Conservation (phyloP, 2,888 invertebrate genomes). For the Melanargia galathea region DNA sequence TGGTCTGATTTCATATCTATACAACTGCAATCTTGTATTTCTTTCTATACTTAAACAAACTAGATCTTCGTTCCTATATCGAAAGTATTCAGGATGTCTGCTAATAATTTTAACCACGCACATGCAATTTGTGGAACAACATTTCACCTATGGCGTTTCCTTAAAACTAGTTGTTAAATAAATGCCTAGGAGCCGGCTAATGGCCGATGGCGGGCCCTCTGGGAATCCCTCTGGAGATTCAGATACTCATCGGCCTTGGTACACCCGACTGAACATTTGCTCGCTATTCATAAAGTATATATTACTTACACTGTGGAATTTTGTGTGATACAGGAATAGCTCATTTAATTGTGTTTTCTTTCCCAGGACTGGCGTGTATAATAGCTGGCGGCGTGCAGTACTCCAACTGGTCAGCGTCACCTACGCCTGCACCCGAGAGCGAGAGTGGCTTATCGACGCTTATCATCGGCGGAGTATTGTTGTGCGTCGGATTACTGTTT, state of each 20-base stretch:
- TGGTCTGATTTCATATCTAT: background rate
- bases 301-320: background rate
- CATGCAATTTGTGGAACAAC: too few species aligned
- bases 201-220: too few species aligned
- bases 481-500: constrained; percentile 83
- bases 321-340: background rate
- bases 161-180: too few species aligned
- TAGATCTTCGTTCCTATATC: background rate
- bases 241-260: too few species aligned
- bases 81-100: too few species aligned
- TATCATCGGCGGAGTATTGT: constrained; percentile 84
- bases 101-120: too few species aligned
- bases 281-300: too few species aligned
- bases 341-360: constrained; percentile 28
- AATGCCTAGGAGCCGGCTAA: too few species aligned
- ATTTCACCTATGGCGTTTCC: too few species aligned
- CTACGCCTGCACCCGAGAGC: constrained; percentile 56
- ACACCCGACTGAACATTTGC: too few species aligned
- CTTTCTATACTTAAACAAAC: background rate
- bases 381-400: constrained; percentile 85
- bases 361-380: constrained; percentile 82
- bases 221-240: too few species aligned
- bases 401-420: constrained; percentile 68
- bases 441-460: constrained; percentile 80
- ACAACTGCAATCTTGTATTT: background rate